phyloP scores from a whole-genome alignment of 2,888 invertebrate genomes.

The Hesperia comma region DNA sequence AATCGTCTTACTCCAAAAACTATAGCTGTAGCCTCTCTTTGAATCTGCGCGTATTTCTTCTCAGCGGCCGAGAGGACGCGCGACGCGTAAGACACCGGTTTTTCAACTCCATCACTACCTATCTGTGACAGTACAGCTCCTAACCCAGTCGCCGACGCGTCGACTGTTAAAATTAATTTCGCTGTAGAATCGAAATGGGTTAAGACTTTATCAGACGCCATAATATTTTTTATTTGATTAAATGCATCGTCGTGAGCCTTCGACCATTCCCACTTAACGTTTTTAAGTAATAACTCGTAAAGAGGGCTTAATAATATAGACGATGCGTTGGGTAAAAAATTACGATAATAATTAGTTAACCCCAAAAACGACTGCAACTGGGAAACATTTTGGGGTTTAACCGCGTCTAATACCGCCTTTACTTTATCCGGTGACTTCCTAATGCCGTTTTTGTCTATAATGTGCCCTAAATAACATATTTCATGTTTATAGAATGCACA shows the following conservation, averaged over 20 bases:
- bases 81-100: conserved; percentile 41
- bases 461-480: conserved; percentile 41
- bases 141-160: conserved; percentile 44
- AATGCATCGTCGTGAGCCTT: conserved; percentile 32
- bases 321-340: conserved; percentile 41
- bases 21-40: conserved; percentile 49
- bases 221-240: conserved; percentile 32
- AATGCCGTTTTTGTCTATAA: conserved; percentile 39
- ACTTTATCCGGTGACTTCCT: conserved; percentile 41
- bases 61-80: conserved; percentile 42
- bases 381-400: conserved; percentile 42
- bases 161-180: conserved; percentile 43
- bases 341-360: conserved; percentile 41
- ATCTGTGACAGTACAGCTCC: conserved; percentile 44
- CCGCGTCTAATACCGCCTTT: conserved; percentile 38
- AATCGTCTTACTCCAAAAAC: conserved; percentile 44
- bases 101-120: conserved; percentile 31
- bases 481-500: conserved; percentile 41
- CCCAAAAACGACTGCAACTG: no score
- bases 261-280: conserved; percentile 37
- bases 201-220: conserved; percentile 27
- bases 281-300: conserved; percentile 39
- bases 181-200: conserved; percentile 32
- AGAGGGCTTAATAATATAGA: conserved; percentile 42
- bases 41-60: conserved; percentile 46